A percentile compares a stretch with the other conserved stretches of the same genome.
Evolutionary conservation across 2,888 invertebrate species (phyloP).

Genomic region (Yponomeuta plumbellus): DNA sequence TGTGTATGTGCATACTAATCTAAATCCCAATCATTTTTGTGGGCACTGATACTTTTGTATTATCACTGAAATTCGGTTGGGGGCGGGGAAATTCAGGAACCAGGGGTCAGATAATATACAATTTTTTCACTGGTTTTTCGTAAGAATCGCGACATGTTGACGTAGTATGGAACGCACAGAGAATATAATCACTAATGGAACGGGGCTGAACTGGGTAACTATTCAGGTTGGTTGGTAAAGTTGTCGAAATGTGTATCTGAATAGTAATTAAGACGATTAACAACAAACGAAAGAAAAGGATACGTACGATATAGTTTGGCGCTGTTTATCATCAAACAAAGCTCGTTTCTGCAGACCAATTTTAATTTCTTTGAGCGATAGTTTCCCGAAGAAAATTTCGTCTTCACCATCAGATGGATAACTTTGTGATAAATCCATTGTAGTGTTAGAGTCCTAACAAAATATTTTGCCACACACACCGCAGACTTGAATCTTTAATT

Average conservation of each 20-base stretch:
- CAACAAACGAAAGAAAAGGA: background rate
- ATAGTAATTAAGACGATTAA: background rate
- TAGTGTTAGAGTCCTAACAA: background rate
- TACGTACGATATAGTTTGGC: slow-evolving; percentile 37
- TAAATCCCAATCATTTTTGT: too few relatives aligned
- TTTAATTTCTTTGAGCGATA: slow-evolving; percentile 46
- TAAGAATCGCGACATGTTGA: background rate
- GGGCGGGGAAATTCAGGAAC: background rate
- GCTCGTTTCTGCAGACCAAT: slow-evolving; percentile 34
- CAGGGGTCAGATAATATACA: background rate
- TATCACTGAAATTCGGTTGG: too few relatives aligned
- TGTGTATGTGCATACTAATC: too few relatives aligned
- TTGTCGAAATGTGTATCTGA: background rate
- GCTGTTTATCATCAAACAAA: slow-evolving; percentile 29
- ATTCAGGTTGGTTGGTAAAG: too few relatives aligned
- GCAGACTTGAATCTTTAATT: too few relatives aligned
- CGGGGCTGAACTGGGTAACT: too few relatives aligned
- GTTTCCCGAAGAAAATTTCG: slow-evolving; percentile 49
- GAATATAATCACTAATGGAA: too few relatives aligned
- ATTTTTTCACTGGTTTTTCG: too few relatives aligned
- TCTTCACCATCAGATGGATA: slow-evolving; percentile 35
- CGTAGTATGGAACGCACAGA: too few relatives aligned
- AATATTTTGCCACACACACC: too few relatives aligned
- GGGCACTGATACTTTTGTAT: background rate
- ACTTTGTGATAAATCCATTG: slow-evolving; percentile 6